Percentiles rank a stretch among this genome's conserved stretches.
Conservation (phyloP, 1,140 invertebrate genomes). For the Drosophila kepulauana region DNA sequence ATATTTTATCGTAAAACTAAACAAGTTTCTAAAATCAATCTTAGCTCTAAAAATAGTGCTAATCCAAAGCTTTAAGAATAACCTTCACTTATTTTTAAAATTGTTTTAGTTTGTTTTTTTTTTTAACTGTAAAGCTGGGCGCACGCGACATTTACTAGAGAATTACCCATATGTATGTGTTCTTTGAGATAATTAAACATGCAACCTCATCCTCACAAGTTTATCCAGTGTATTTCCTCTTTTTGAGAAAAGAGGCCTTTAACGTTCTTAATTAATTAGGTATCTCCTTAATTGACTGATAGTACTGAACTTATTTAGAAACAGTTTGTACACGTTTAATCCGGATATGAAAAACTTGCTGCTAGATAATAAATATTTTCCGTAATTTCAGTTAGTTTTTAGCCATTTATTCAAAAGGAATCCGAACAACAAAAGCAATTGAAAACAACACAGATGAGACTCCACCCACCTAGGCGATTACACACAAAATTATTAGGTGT, state of each 20-base stretch:
- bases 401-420: constrained; percentile 10
- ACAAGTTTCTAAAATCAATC: too few relatives aligned
- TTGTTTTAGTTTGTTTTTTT: too few relatives aligned
- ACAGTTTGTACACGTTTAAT: constrained; percentile 1
- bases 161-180: too few relatives aligned
- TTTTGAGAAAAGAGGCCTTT: background rate
- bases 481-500: constrained; percentile 57
- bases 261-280: constrained; percentile 8
- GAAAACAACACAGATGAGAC: constrained; percentile 25
- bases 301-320: constrained; percentile 2
- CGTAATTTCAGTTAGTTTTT: constrained; percentile 26
- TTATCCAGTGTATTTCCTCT: too few relatives aligned
- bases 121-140: too few relatives aligned
- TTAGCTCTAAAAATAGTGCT: too few relatives aligned
- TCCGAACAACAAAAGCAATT: background rate
- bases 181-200: too few relatives aligned
- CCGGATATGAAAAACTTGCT: background rate
- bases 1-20: too few relatives aligned
- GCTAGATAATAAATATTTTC: constrained; percentile 31
- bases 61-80: too few relatives aligned
- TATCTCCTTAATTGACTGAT: constrained; percentile 5
- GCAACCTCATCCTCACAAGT: too few relatives aligned
- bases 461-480: constrained; percentile 52
- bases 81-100: too few relatives aligned
- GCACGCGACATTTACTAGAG: too few relatives aligned